These are phyloP conservation scores for Chiloscyllium punctatum DNA, from an alignment of 2,797 vertebrate genomes.

Conservation along the genomic window DNA sequence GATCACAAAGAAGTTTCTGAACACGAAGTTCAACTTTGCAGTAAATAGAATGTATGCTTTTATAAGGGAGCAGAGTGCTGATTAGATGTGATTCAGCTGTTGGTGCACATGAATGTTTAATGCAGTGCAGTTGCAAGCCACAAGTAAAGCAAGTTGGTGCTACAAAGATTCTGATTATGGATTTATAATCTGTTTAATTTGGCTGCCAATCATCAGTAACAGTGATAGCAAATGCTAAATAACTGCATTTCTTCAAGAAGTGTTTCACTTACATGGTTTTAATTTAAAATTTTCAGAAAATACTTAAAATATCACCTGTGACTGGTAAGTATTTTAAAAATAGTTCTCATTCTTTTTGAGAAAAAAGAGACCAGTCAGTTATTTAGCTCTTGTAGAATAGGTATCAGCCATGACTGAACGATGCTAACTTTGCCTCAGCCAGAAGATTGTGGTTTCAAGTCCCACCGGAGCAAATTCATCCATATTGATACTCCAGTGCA, in stretches of 20 bases:
- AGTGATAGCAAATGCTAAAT: too few species aligned
- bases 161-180: slow-evolving; percentile 46
- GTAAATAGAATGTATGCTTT: slow-evolving; percentile 49
- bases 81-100: slow-evolving; percentile 39
- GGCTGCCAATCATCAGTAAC: slow-evolving; percentile 46
- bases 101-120: slow-evolving; percentile 44
- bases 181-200: slow-evolving; percentile 46
- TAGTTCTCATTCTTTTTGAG: not conserved
- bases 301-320: not conserved
- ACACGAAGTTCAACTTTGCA: slow-evolving; percentile 43
- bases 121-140: slow-evolving; percentile 37
- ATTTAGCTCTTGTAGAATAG: not conserved
- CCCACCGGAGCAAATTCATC: not conserved
- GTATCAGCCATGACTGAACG: not conserved
- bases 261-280: not conserved
- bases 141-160: slow-evolving; percentile 40
- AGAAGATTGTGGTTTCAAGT: not conserved
- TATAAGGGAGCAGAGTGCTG: slow-evolving; percentile 40
- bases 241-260: slow-evolving; percentile 38
- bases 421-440: not conserved
- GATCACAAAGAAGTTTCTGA: slow-evolving; percentile 51
- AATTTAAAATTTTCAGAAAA: slow-evolving; percentile 35
- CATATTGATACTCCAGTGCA: not conserved
- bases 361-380: not conserved
- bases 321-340: not conserved